phyloP scores from a whole-genome alignment of 2,888 invertebrate genomes.

The Hedychridium roseum region DNA sequence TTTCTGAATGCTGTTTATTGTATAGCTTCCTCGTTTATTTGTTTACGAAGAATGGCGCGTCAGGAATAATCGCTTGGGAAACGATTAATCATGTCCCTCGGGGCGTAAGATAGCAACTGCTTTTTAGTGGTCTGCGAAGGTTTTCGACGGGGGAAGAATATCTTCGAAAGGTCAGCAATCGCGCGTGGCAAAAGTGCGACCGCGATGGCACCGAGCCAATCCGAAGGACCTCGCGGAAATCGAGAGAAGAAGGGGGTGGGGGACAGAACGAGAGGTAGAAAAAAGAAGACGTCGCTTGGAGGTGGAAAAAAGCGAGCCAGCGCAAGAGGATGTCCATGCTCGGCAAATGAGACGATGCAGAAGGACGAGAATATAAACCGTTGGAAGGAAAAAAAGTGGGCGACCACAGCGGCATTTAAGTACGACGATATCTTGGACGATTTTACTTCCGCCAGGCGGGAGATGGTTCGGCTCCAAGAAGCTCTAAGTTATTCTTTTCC shows the following conservation, averaged over 20 bases:
- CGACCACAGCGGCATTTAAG: too few relatives aligned
- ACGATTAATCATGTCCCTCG: constrained; percentile 21
- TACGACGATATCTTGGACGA: too few relatives aligned
- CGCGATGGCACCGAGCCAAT: constrained; percentile 25
- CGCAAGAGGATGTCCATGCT: constrained; percentile 18
- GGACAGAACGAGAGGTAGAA: constrained; percentile 5
- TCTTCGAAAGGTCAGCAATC: constrained; percentile 25
- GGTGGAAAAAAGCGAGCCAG: constrained; percentile 1
- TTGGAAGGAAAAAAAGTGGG: constrained; percentile 15
- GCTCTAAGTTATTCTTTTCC: too few relatives aligned
- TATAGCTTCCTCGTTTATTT: too few relatives aligned
- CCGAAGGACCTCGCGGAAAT: constrained; percentile 17
- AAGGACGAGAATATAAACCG: background rate
- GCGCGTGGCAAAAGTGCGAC: constrained; percentile 25
- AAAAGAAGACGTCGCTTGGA: constrained; percentile 8
- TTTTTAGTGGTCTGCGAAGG: constrained; percentile 12
- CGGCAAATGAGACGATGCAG: constrained; percentile 13
- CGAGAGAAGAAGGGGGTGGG: background rate
- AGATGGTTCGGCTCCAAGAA: too few relatives aligned
- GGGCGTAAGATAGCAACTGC: constrained; percentile 10
- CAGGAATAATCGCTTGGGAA: too few relatives aligned
- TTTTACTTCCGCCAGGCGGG: too few relatives aligned
- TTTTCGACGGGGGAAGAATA: constrained; percentile 17
- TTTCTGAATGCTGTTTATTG: too few relatives aligned
- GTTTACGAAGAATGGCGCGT: too few relatives aligned